phyloP scores from a whole-genome alignment of 1,140 invertebrate species.

The Contarinia nasturtii region DNA sequence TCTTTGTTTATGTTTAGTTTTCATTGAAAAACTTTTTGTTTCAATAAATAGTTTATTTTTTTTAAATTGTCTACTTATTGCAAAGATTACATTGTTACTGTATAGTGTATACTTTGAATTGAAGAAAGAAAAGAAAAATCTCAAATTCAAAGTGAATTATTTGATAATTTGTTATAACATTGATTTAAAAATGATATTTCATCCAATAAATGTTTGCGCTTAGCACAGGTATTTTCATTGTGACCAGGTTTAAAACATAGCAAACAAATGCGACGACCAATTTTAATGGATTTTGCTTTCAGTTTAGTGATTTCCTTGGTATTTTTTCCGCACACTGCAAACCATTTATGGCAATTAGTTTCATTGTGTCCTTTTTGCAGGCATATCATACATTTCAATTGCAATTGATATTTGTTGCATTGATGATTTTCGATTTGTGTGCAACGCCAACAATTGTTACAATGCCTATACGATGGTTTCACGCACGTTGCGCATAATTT shows the following conservation, averaged over 20 bases:
- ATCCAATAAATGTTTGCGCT: not conserved
- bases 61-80: too few relatives aligned
- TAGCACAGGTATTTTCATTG: not conserved
- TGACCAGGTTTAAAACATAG: not conserved
- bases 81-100: too few relatives aligned
- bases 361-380: conserved; percentile 3
- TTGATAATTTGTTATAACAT: not conserved
- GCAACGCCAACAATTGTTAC: conserved; percentile 46
- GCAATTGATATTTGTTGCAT: conserved; percentile 14
- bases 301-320: conserved; percentile 6
- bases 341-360: conserved; percentile 11
- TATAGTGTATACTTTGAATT: too few relatives aligned
- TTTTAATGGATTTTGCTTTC: not conserved
- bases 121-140: too few relatives aligned
- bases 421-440: conserved; percentile 12
- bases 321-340: not conserved
- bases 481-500: conserved; percentile 56
- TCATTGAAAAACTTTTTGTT: too few relatives aligned
- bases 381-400: conserved; percentile 17
- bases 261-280: not conserved
- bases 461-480: conserved; percentile 68
- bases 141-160: not conserved
- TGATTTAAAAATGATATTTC: not conserved
- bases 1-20: too few relatives aligned
- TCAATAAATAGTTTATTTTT: too few relatives aligned